Percentiles rank a stretch among this genome's conserved stretches.
Evolutionary conservation across 37 sponge, comb jelly and placozoan species (phyloP).

Genomic region (Ephydatia muelleri): DNA sequence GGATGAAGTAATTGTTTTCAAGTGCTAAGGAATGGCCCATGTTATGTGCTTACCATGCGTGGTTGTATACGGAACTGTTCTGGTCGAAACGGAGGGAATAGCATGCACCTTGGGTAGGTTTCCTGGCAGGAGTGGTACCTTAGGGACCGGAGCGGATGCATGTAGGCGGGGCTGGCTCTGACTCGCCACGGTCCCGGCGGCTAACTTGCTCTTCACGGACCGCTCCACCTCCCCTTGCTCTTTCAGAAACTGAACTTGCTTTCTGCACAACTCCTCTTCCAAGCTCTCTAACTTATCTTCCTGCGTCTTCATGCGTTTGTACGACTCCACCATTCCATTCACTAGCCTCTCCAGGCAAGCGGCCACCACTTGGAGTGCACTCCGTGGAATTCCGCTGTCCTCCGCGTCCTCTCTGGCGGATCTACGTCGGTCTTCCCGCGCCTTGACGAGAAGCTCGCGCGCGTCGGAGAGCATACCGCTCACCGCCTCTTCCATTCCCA

Average conservation of each 20-base stretch:
- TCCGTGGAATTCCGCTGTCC: neutral
- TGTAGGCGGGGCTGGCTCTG: neutral
- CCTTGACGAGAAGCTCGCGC: neutral
- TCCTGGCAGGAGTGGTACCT: neutral
- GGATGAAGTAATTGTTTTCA: too few relatives aligned
- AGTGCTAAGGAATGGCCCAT: too few relatives aligned
- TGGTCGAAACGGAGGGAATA: neutral
- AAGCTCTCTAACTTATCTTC: conserved; percentile 3
- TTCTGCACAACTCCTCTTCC: conserved; percentile 12
- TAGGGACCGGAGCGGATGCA: neutral
- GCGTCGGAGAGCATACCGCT: neutral
- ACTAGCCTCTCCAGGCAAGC: neutral
- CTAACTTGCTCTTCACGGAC: neutral
- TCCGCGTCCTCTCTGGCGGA: neutral
- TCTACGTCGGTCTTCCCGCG: neutral
- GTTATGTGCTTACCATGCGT: neutral
- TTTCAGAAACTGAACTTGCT: conserved; percentile 17
- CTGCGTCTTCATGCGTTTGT: conserved; percentile 5
- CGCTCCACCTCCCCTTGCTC: conserved; percentile 19
- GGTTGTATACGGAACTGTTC: neutral
- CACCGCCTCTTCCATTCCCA: neutral
- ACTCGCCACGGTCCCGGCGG: neutral
- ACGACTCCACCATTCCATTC: neutral
- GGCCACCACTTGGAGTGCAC: neutral
- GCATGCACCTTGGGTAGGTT: too few relatives aligned